Evolutionary conservation across 2,797 vertebrate genomes (phyloP), one percentile per base, ranked within the genome.

Genomic region (Pseudochaenichthys georgianus): DNA sequence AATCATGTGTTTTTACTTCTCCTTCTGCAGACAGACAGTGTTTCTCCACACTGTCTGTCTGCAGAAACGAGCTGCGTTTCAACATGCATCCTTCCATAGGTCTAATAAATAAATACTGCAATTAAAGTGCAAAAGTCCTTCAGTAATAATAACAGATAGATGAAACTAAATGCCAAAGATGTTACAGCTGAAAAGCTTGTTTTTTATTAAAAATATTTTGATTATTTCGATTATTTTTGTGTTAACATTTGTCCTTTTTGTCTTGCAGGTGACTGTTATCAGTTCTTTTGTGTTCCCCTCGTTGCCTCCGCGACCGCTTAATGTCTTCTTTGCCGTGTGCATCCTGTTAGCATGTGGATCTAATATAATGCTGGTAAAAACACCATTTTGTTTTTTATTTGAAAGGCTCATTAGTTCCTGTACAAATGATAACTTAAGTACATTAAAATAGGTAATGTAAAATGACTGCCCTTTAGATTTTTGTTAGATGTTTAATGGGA

Each of bases 281-380:
- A 96, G 97, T 81, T 97, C 98, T 57, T 97, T 99, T 76, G 94
- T 99, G 77, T 98, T 99, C 89, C 98, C 98, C 23, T 93, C 97
- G 74, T 83, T 97, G 94, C 96, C 97, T 92, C 98, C 98, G 23
- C 97, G 96, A 81, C 97, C 97, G 3, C 84, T 99, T 82, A 99
- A 99, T 90, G 83, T 99, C 87, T 99, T 99, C 95, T 98, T 99
- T 66, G 97, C 97, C 57, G 91, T 97, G 87, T 99, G 98, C 93
- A 98, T 99, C 93, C 93, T 97, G 90, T 92, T 99, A 81, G 94
- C 93, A 86, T 97, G 96, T 57, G 93, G 96, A 78, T 96, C 98
- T 67, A 95, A 95, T 71, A 89, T 97, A 92, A 94, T 99, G 90
- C 96, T 99, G 95, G 98, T 99, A 83, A 46, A 19, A 3, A 28